Percentiles rank a stretch among this genome's conserved stretches.
Evolutionary conservation across 2,113 vertebrate species (phyloP).

Genomic region (Pheucticus melanocephalus): DNA sequence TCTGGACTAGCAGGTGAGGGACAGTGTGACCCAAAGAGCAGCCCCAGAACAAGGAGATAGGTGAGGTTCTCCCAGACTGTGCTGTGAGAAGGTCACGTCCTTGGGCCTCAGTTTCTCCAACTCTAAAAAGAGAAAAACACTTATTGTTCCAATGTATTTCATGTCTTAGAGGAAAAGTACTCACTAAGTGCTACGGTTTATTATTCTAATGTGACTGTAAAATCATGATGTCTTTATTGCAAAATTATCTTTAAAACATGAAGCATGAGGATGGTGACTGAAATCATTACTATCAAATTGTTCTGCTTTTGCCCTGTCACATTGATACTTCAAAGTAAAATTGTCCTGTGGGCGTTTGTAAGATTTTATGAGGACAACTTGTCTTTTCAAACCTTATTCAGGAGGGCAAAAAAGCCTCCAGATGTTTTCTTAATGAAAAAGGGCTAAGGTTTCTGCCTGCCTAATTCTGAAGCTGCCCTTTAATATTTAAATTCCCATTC

Average conservation of each 20-base stretch:
- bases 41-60: not conserved
- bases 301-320: constrained; percentile 64
- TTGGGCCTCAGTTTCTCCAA: constrained; percentile 9
- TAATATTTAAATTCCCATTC: constrained; percentile 29
- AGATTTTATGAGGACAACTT: constrained; percentile 45
- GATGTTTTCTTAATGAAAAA: constrained; percentile 39
- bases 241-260: constrained; percentile 68
- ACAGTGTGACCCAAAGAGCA: not conserved
- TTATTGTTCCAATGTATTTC: constrained; percentile 28
- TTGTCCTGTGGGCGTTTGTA: constrained; percentile 48
- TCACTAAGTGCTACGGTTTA: not conserved
- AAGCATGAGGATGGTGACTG: constrained; percentile 65
- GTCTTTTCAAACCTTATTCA: constrained; percentile 40
- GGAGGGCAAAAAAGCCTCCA: constrained; percentile 2
- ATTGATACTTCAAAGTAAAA: constrained; percentile 60
- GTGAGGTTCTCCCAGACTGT: not conserved
- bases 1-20: not conserved
- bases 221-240: constrained; percentile 64
- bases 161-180: constrained; percentile 13
- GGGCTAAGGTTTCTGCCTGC: not conserved
- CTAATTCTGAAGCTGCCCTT: not conserved
- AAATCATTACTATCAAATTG: constrained; percentile 67
- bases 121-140: not conserved
- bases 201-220: constrained; percentile 66
- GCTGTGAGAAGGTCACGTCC: not conserved